Evolutionary conservation across 2,113 vertebrate species (phyloP), one percentile per base, ranked within the genome.

Genomic region (Elanoides forficatus): DNA sequence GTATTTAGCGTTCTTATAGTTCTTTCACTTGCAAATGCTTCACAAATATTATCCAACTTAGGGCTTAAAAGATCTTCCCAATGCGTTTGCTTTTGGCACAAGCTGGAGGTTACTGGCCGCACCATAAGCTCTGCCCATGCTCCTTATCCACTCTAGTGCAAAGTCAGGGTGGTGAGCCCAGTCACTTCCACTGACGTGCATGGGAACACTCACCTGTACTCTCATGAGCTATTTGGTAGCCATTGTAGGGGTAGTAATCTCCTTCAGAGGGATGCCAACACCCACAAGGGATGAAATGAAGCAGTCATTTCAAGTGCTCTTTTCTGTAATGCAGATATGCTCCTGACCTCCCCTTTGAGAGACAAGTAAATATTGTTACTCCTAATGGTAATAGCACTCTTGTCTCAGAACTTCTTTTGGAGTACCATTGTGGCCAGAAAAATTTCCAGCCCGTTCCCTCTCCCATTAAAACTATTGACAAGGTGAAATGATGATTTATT

Each of bases 401-500:
- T 53, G 42, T 29, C 45, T 87, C 60, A 55, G 11, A 62, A 32
- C 15, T 63, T 74, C 74, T 58, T 85, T 38, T 43, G 43, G 40
- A 91, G 32, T 52, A 73, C 30, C 26, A 34, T 1, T 59, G 40
- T 13, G 53, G 43, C 32, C 66, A 60, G 50, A 76, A 80, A 89
- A 62, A 78, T 9, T 62, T 84, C 62, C 80, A 58, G 56, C 58
- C 58, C 25, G 27, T 43, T 65, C 38, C 63, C 9, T 65, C 34
- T 81, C 63, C 52, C 50, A 16, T 83, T 84, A 91, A 89, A 94
- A 16, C 40, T 65, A 66, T 36, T 43, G 80, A 43, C 68, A 73
- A 80, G 36, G 80, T 76, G 45, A 91, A 80, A 70, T n/a, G 15
- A 63, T 78, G 86, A 93, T 86, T 80, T 91, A 90, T 75, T 92